phyloP scores from a whole-genome alignment of 2,113 vertebrate species.

The Heliornis fulica region DNA sequence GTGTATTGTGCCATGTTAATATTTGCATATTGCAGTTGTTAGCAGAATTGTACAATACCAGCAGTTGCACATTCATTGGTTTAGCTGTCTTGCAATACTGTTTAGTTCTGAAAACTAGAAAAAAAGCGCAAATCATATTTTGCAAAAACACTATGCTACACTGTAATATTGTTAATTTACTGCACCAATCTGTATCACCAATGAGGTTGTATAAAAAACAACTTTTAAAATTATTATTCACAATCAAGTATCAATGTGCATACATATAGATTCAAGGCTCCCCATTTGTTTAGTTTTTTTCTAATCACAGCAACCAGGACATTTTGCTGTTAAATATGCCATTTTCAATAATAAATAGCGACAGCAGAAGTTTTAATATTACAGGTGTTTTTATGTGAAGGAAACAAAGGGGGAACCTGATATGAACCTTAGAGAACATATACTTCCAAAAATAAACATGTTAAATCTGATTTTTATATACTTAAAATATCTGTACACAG shows the following conservation, averaged over 20 bases:
- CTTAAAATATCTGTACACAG: conserved; percentile 78
- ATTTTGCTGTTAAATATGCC: conserved; percentile 26
- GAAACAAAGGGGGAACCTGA: conserved; percentile 70
- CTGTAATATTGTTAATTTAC: conserved; percentile 63
- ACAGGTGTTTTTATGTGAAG: background rate
- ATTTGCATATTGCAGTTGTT: conserved; percentile 66
- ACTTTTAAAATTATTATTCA: conserved; percentile 71
- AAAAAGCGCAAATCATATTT: conserved; percentile 65
- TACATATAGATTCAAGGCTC: conserved; percentile 76
- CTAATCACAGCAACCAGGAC: conserved; percentile 23
- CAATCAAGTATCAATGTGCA: conserved; percentile 78
- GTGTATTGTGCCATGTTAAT: conserved; percentile 62
- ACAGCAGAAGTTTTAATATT: background rate
- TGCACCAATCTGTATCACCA: conserved; percentile 64
- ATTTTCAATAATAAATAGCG: conserved; percentile 38
- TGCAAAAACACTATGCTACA: conserved; percentile 68
- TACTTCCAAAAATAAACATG: conserved; percentile 78
- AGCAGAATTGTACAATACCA: conserved; percentile 64
- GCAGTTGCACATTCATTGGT: conserved; percentile 68
- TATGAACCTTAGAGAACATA: conserved; percentile 64
- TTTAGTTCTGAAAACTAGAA: conserved; percentile 68
- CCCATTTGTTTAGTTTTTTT: conserved; percentile 69
- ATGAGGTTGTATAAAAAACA: conserved; percentile 74
- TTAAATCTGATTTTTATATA: conserved; percentile 76
- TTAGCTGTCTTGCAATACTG: conserved; percentile 74